Base-by-base conservation (phyloP, 2,113 vertebrate species). In the Pterophyllum scalare region DNA sequence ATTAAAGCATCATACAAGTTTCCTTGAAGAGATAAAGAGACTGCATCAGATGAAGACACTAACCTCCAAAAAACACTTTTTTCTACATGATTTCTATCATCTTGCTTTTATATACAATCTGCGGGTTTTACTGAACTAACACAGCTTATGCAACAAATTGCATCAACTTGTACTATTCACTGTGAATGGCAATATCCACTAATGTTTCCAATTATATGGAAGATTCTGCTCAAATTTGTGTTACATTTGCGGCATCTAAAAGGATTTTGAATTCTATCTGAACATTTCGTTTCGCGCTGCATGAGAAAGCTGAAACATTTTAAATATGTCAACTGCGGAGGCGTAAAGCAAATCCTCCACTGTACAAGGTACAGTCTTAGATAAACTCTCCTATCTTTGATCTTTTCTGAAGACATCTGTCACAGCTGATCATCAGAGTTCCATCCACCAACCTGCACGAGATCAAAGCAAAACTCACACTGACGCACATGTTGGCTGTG, bases 391-490 rank as follows among this genome's bases (percentile, higher is more conserved):
- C 1, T 24, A 15, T 11, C 59, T 31, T 74, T 72, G 9, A 81
- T 77, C 38, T 54, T 75, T 56, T 20, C 35, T 61, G 22, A 22
- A 15, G 11, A 6, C 79, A 22, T 64, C 13, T 38, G 22, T 74
- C 54, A 65, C 15, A 67, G 15, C 19, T 57, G 22, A 72, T 77
- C 35, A 43, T 65, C 52, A 74, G 76, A 76, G 57, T 46, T 58
- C n/a, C 22, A 19, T 58, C 80, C 14, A 49, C 26, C 31, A 20
- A 20, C 59, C 3, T 24, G 7, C 52, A 58, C 3, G 2, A 35
- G 43, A 57, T 83, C 61, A 81, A 91, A 87, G 90, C 28, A 67
- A 83, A 57, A 75, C 54, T 72, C 15, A 19, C n/a, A 46, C 61
- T 83, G 84, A 84, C 15, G 67, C 70, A 81, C 57, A 77, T 12